A percentile compares a stretch with the other conserved stretches of the same genome.
Evolutionary conservation across 2,113 vertebrate genomes (phyloP).

Genomic region (Xerus inauris): DNA sequence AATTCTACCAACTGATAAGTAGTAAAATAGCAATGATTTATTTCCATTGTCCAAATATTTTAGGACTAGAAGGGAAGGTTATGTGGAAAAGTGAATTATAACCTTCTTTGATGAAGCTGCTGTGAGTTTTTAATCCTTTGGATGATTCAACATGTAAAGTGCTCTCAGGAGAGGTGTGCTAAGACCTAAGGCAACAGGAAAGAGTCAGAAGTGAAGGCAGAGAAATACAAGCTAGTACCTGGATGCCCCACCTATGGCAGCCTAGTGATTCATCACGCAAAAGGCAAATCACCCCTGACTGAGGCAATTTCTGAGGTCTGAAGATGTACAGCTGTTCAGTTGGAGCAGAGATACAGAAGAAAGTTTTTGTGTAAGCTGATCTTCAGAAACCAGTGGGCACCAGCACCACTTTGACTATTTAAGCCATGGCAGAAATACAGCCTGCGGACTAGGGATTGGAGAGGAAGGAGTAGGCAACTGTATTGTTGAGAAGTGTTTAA

Average conservation of each 20-base stretch:
- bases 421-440: neutral
- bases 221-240: neutral
- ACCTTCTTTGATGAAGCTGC: neutral
- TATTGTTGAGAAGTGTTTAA: neutral
- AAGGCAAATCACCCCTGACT: neutral
- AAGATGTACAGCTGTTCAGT: neutral
- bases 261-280: neutral
- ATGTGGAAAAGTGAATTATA: neutral
- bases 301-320: neutral
- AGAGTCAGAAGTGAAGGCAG: neutral
- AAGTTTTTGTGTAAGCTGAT: neutral
- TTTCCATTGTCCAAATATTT: neutral
- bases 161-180: neutral
- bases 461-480: neutral
- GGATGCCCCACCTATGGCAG: neutral
- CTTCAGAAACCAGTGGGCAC: neutral
- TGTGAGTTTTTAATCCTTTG: neutral
- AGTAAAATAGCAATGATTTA: neutral
- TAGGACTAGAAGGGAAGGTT: neutral
- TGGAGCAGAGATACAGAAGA: neutral
- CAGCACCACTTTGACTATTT: neutral
- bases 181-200: neutral
- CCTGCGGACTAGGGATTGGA: rapidly evolving
- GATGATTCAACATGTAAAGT: neutral
- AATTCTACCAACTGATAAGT: neutral